Evolutionary conservation across 2,113 vertebrate species (phyloP), one percentile per base, ranked within the genome.

Genomic region (Rhynchomys soricoides): DNA sequence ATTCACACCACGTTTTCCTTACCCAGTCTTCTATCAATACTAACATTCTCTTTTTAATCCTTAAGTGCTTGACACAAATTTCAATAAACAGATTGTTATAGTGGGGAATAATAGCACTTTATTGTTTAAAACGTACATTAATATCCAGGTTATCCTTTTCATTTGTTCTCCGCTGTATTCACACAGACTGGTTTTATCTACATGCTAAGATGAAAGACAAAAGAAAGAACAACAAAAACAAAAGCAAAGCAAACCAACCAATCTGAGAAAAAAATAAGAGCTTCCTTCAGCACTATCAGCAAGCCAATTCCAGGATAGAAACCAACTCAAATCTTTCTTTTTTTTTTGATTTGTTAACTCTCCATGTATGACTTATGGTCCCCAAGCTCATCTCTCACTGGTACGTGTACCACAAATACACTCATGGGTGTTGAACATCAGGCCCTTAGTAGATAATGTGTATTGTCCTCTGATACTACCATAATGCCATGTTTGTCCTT

Each of bases 31-130:
- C 19, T 3, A 55, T 13, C 9, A 22, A 68, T 83, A 34, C 9
- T 66, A 17, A 37, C 10, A 48, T 34, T 50, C 21, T 34, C 43
- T 68, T 94, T 92, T 17, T 34, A 89, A 75, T 74, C 4, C 2
- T 24, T 88, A 77, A 90, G 31, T 22, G 0, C 8, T 57, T 31
- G 11, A 1, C 13, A 81, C 21, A 79, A 79, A 57, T 66, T 94
- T 90, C 45, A 93, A 24, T 82, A 93, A 93, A 57, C 34, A 50
- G 26, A 1, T 73, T 68, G 16, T 74, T 90, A 87, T 50, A 45
- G n/a, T 83, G 31, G 81, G 86, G 96, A 94, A 55, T 68, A 31
- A 86, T 50, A 75, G 1, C 22, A 79, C 50, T 91, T 86, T 70
- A 73, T 62, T 86, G 10, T 83, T 78, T 73, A 43, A 4, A 83